Evolutionary conservation across 2,113 vertebrate genomes (phyloP).

Genomic region (Ctenomys sociabilis): DNA sequence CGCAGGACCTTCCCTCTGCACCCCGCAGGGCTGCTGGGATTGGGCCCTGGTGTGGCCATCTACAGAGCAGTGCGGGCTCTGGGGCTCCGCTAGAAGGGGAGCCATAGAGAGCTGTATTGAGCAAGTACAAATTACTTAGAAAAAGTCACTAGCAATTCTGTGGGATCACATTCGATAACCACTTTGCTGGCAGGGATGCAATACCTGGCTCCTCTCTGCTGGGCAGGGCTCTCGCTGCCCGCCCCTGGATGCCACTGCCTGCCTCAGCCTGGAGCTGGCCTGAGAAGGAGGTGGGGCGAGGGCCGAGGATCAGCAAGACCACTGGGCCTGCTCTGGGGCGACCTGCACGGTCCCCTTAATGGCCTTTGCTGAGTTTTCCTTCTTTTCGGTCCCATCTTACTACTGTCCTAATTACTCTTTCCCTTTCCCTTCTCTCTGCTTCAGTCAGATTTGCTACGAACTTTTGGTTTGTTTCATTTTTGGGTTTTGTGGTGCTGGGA

Average conservation of each 20-base stretch:
- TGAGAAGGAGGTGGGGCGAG: neutral
- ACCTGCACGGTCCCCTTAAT: neutral
- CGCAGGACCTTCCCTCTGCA: neutral
- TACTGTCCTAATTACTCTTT: neutral
- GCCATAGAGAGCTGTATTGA: neutral
- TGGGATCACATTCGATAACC: neutral
- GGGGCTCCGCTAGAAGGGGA: neutral
- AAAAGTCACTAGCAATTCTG: neutral
- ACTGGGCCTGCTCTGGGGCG: rapidly evolving
- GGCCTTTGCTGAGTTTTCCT: neutral
- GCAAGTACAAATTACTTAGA: neutral
- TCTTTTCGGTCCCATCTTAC: neutral
- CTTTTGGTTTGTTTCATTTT: neutral
- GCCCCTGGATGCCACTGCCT: neutral
- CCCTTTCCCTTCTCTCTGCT: neutral
- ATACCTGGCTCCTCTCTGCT: neutral
- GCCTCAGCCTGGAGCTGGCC: neutral
- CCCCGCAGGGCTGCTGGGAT: neutral
- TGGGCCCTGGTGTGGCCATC: neutral
- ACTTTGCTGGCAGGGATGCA: neutral
- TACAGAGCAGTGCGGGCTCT: neutral
- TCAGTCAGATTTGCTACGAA: neutral
- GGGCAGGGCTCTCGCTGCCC: neutral
- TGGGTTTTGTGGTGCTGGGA: neutral
- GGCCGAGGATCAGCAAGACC: neutral